These are phyloP conservation scores for Coleophora flavipennella DNA, from an alignment of 2,888 invertebrate species.

Conservation along the genomic window DNA sequence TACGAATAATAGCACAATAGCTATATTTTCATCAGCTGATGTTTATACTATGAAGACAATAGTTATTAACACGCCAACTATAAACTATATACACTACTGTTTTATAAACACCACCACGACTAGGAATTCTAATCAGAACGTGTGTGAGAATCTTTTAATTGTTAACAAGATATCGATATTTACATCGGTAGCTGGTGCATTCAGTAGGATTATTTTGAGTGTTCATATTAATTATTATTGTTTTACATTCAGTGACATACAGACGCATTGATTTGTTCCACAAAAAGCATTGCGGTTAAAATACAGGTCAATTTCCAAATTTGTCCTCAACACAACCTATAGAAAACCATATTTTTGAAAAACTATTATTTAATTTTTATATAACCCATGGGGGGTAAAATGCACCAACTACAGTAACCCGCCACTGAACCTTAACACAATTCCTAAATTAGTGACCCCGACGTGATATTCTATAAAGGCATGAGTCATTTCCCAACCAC, in stretches of 20 bases:
- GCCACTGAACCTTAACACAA: no score
- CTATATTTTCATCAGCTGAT: slow-evolving; percentile 34
- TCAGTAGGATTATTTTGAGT: not conserved
- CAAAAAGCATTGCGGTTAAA: no score
- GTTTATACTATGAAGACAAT: slow-evolving; percentile 59
- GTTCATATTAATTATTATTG: not conserved
- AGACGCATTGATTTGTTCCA: not conserved
- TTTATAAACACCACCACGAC: slow-evolving; percentile 53
- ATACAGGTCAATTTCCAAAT: no score
- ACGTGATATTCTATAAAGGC: no score
- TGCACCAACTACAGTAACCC: no score
- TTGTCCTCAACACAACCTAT: no score
- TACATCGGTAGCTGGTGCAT: not conserved
- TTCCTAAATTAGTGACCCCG: no score
- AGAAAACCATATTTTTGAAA: no score
- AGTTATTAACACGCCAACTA: slow-evolving; percentile 60
- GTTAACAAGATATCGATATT: slow-evolving; percentile 25
- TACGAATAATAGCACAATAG: slow-evolving; percentile 46
- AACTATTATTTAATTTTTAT: no score
- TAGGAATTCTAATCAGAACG: slow-evolving; percentile 47
- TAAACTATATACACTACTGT: slow-evolving; percentile 52
- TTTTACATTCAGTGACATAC: not conserved
- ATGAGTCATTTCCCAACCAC: no score
- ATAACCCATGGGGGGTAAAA: no score
- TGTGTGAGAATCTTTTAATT: slow-evolving; percentile 34